Base-by-base conservation (phyloP, 1,140 invertebrate genomes). In the Papilio helenus region DNA sequence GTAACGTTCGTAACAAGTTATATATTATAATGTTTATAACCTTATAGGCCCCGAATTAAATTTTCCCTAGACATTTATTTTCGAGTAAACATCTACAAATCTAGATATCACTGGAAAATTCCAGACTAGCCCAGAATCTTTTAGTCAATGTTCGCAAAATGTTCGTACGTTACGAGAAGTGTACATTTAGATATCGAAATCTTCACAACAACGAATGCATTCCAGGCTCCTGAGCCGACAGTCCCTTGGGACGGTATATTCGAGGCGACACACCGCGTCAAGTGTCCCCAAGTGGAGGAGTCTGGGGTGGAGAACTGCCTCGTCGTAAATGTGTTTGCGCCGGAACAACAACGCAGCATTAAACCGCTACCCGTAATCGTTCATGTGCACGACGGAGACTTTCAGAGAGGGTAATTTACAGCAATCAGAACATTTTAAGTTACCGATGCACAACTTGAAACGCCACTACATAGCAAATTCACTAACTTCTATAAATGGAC, bases 241-340 rank as follows among this genome's bases (percentile, higher is more conserved):
- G 68, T 58, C 7, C 39, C 23, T 1, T 94, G 92, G 92, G 90
- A 89, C 77, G 92, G 92, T 46, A 87, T 89, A 46, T 92, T 92
- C 82, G 92, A 94, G 81, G 92, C 92, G 4, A 88, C 82, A 8
- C 85, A 94, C 77, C 87, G 84, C 29, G 76, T 94, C 42, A 89
- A 86, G 58, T 94, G 92, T 68, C 85, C 86, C 0, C 92, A 93
- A 68, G 79, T 83, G 0, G 87, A 83, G 39, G 86, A 84, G 0
- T 65, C 51, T 2, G 90, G 90, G 3, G 86, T 84, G 18, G 89
- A 92, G 72, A 88, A 92, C 82, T 94, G 92, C 61, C 84, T 94
- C 10, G 90, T 92, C 34, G 78, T 90, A 23, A 94, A 93, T 55
- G 86, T 94, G 65, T 94, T 94, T 83, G 76, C 86, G 0, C 89